phyloP scores from a whole-genome alignment of 30 jellyfish, hydroid and myxozoan genomes.

The Nemopilema nomurai region DNA sequence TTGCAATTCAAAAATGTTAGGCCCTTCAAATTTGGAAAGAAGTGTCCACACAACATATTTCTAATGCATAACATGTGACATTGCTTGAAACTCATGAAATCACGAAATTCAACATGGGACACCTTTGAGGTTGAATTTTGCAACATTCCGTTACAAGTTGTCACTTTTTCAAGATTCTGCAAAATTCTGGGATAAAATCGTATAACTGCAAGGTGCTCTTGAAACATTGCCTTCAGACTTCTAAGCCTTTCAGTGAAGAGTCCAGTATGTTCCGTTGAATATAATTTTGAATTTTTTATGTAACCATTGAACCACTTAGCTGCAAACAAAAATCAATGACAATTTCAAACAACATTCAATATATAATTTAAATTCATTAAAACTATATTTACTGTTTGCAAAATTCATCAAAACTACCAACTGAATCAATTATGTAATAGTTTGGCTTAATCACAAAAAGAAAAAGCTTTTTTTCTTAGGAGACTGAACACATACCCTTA shows the following conservation, averaged over 20 bases:
- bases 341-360: too few species aligned
- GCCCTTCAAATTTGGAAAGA: neutral
- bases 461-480: too few species aligned
- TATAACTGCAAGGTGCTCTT: neutral
- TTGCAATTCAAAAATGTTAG: conserved; percentile 27
- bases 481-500: too few species aligned
- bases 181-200: conserved; percentile 14
- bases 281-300: neutral
- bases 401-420: too few species aligned
- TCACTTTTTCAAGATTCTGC: neutral
- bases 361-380: too few species aligned
- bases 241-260: neutral
- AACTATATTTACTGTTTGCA: too few species aligned
- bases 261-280: neutral
- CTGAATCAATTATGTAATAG: too few species aligned
- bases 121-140: neutral
- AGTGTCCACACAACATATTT: neutral
- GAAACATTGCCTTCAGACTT: neutral
- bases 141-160: neutral
- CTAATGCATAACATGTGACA: neutral
- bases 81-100: neutral
- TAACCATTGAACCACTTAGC: neutral
- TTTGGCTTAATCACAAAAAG: too few species aligned
- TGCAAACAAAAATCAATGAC: neutral
- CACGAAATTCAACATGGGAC: conserved; percentile 5